phyloP scores from a whole-genome alignment of 2,888 invertebrate genomes.

The Drepana falcataria region DNA sequence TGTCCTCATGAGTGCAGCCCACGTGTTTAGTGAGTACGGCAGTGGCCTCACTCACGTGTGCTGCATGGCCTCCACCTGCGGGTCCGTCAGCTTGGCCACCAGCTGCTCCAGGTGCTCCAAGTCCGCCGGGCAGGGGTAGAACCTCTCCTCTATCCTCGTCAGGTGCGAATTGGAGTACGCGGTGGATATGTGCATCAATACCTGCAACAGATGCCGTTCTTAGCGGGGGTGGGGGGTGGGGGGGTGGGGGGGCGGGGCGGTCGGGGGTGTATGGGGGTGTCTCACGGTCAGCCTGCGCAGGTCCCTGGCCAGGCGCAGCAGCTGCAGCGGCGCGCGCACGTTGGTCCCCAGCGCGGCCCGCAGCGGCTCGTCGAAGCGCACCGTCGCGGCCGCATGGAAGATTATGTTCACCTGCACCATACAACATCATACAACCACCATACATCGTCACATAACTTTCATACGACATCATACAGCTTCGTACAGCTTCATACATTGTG shows the following conservation, averaged over 20 bases:
- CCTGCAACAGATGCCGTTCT: conserved; percentile 53
- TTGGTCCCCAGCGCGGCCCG: conserved; percentile 88
- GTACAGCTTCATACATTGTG: too few relatives aligned
- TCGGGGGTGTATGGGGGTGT: not conserved
- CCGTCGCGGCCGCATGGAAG: conserved; percentile 95
- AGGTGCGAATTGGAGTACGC: conserved; percentile 87
- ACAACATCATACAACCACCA: conserved; percentile 32
- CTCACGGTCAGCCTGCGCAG: conserved; percentile 76
- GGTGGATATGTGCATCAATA: conserved; percentile 87
- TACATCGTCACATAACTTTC: too few relatives aligned
- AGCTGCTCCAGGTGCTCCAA: conserved; percentile 69
- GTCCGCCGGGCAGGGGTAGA: conserved; percentile 79
- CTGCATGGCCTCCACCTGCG: conserved; percentile 60
- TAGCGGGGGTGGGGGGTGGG: not conserved
- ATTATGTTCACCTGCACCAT: conserved; percentile 74
- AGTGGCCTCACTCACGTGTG: conserved; percentile 70
- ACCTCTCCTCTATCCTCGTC: conserved; percentile 79
- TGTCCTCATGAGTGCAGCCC: not conserved
- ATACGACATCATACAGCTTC: too few relatives aligned
- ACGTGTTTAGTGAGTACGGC: not conserved
- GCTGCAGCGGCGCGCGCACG: conserved; percentile 84
- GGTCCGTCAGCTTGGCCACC: conserved; percentile 70
- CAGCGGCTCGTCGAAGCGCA: conserved; percentile 91
- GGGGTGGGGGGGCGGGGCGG: not conserved
- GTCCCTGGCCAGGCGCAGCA: conserved; percentile 84